These are phyloP conservation scores for Loris lydekkerianus DNA, from an alignment of 2,797 vertebrate genomes.

Conservation along the genomic window DNA sequence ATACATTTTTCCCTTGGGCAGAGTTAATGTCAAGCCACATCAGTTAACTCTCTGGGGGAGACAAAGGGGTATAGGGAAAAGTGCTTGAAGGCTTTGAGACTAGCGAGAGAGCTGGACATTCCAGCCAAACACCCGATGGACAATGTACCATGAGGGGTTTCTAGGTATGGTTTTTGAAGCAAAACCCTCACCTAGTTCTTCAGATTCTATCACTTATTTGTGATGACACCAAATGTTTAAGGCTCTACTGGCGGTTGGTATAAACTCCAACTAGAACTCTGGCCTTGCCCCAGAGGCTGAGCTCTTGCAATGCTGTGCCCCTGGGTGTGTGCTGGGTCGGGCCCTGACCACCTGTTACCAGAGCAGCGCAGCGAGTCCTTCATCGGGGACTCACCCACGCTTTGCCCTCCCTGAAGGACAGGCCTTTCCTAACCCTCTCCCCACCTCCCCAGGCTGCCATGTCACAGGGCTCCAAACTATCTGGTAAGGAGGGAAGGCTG, in stretches of 20 bases:
- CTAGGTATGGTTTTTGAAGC: background rate
- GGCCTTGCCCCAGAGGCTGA: accelerated
- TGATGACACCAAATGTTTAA: background rate
- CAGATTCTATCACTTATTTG: background rate
- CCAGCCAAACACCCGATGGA: background rate
- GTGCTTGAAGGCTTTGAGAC: too few species aligned
- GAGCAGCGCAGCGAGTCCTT: accelerated
- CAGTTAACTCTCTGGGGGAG: background rate
- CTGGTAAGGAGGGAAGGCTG: background rate
- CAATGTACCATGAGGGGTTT: background rate
- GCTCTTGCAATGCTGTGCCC: too few species aligned
- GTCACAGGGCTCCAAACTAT: background rate
- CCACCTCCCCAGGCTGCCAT: background rate
- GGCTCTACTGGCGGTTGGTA: background rate
- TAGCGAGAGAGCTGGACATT: accelerated
- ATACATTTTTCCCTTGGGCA: background rate
- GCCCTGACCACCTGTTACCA: accelerated
- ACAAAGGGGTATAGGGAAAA: accelerated
- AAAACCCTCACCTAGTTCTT: background rate
- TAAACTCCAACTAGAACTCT: background rate
- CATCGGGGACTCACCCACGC: accelerated
- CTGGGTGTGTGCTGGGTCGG: too few species aligned
- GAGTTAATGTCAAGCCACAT: accelerated
- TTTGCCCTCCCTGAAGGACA: background rate
- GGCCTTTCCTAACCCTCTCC: background rate